phyloP scores from a whole-genome alignment of 2,888 invertebrate genomes.

The Epinotia brunnichana region DNA sequence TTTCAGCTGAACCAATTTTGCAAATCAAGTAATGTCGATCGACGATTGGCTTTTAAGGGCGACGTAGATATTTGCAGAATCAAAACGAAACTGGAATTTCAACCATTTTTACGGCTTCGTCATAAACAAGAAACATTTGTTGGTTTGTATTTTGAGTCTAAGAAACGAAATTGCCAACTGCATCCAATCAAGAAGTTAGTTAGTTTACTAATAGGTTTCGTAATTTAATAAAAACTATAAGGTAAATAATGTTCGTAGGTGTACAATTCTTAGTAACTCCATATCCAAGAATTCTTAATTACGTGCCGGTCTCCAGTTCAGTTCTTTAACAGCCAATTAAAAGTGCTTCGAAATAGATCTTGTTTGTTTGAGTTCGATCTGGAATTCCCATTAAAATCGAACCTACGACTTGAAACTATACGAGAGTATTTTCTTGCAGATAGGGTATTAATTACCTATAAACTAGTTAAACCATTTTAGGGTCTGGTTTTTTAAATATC shows the following conservation, averaged over 20 bases:
- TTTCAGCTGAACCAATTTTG: conserved; percentile 22
- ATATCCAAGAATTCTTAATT: neutral
- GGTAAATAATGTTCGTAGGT: neutral
- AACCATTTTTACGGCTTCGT: no score
- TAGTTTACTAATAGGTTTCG: neutral
- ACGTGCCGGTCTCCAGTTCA: neutral
- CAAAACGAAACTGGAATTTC: neutral
- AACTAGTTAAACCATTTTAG: no score
- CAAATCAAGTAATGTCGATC: conserved; percentile 9
- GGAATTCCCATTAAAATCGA: neutral
- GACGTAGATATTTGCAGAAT: neutral
- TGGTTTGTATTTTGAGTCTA: no score
- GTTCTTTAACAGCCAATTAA: neutral
- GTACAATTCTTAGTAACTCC: neutral
- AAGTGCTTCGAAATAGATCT: neutral
- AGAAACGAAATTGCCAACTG: no score
- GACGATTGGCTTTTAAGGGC: neutral
- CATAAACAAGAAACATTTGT: no score
- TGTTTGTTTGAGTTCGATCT: neutral
- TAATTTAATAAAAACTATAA: no score
- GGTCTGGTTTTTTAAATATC: no score
- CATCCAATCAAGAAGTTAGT: no score
- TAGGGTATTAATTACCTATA: no score
- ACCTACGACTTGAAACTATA: no score
- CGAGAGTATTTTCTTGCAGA: no score